phyloP scores from a whole-genome alignment of 2,888 invertebrate genomes.

The Zele albiditarsus region DNA sequence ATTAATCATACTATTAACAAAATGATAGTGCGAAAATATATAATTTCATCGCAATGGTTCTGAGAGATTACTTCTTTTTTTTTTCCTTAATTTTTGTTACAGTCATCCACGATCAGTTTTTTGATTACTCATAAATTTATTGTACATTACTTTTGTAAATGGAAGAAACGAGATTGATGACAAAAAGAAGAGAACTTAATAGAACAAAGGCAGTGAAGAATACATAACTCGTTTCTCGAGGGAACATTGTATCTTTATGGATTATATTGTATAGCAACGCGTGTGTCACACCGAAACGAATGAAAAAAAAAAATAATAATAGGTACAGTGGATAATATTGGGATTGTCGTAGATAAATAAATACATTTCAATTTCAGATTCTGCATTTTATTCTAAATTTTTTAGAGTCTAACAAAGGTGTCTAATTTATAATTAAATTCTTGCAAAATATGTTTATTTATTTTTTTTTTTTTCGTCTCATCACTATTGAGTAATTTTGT shows the following conservation, averaged over 20 bases:
- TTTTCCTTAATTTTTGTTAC: not conserved
- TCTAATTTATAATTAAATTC: no score
- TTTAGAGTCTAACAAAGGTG: no score
- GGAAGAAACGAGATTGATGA: slow-evolving; percentile 2
- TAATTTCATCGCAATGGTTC: not conserved
- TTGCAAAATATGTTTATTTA: no score
- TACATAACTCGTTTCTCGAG: slow-evolving; percentile 57
- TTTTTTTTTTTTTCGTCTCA: no score
- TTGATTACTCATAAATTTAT: slow-evolving; percentile 58
- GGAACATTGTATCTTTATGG: slow-evolving; percentile 66
- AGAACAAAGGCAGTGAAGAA: slow-evolving; percentile 34
- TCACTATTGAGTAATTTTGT: no score
- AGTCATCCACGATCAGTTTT: not conserved
- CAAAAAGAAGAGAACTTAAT: not conserved
- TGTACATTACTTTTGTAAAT: slow-evolving; percentile 66
- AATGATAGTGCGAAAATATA: not conserved
- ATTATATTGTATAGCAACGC: slow-evolving; percentile 50
- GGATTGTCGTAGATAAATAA: no score
- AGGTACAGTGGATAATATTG: not conserved
- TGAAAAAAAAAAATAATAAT: not conserved
- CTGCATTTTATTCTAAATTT: no score
- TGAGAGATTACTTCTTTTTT: not conserved
- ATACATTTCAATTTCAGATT: no score
- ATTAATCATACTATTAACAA: not conserved
- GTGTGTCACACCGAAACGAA: slow-evolving; percentile 33